These are phyloP conservation scores for Netelia virgata DNA, from an alignment of 2,888 invertebrate genomes.

Conservation along the genomic window DNA sequence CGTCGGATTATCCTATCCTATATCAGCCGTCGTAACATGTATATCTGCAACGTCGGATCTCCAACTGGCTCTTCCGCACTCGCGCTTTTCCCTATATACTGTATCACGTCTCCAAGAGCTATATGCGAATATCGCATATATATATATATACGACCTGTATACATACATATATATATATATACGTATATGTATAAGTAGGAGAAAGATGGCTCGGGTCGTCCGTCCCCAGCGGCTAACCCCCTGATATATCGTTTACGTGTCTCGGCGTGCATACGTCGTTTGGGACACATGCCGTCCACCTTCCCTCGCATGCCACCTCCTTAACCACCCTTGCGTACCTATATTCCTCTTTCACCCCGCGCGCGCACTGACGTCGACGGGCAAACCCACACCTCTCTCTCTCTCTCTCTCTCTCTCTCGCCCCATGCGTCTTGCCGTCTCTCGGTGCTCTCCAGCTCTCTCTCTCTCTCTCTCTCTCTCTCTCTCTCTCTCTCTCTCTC, in stretches of 20 bases:
- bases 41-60: conserved; percentile 76
- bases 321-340: conserved; percentile 50
- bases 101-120: conserved; percentile 80
- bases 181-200: conserved; percentile 80
- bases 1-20: conserved; percentile 44
- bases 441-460: conserved; percentile 35
- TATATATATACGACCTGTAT: conserved; percentile 23
- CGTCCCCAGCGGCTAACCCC: conserved; percentile 85
- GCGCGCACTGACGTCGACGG: conserved; percentile 64
- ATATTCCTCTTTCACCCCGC: conserved; percentile 48
- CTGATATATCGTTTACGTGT: conserved; percentile 85
- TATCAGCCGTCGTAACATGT: conserved; percentile 59
- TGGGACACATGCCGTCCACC: conserved; percentile 82
- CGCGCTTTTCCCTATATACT: conserved; percentile 74
- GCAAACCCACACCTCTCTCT: conserved; percentile 58
- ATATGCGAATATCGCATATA: conserved; percentile 80
- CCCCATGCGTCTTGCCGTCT: conserved; percentile 54
- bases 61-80: conserved; percentile 26
- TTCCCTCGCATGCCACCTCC: conserved; percentile 57
- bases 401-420: conserved; percentile 54
- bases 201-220: conserved; percentile 84
- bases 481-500: conserved; percentile 42
- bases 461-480: conserved; percentile 38
- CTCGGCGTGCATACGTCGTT: conserved; percentile 84
- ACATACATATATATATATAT: conserved; percentile 61